A percentile compares a stretch with the other conserved stretches of the same genome.
phyloP scores from a whole-genome alignment of 92 coral and sea anemone species.

The Pocillopora meandrina region DNA sequence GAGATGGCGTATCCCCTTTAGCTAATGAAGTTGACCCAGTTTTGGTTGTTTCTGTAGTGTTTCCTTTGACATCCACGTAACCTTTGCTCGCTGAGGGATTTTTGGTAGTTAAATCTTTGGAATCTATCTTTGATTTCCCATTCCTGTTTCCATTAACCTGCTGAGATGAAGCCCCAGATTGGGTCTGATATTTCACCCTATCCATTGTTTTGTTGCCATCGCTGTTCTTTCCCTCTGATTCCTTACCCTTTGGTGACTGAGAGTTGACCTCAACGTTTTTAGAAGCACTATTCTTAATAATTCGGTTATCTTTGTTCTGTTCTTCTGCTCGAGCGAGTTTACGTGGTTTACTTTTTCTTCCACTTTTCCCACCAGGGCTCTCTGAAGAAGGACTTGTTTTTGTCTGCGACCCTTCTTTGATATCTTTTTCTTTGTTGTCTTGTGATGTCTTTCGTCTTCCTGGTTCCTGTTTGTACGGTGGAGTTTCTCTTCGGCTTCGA shows the following conservation, averaged over 20 bases:
- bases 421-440: slow-evolving; percentile 15
- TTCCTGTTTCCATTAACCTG: neutral
- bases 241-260: neutral
- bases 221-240: neutral
- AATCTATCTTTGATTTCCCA: neutral
- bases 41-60: neutral
- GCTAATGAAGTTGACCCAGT: neutral
- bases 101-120: neutral
- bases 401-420: slow-evolving; percentile 17
- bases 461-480: neutral
- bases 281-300: neutral
- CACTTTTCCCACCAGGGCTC: slow-evolving; percentile 29
- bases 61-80: neutral
- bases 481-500: neutral
- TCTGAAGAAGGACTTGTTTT: slow-evolving; percentile 3
- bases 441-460: slow-evolving; percentile 11
- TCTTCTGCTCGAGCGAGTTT: slow-evolving; percentile 38
- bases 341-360: slow-evolving; percentile 57
- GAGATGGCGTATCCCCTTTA: neutral
- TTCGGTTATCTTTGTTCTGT: slow-evolving; percentile 11
- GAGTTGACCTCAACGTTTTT: neutral
- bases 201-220: neutral
- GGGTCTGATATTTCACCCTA: neutral
- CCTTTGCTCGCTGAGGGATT: neutral
- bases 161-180: neutral